Evolutionary conservation across 2,888 invertebrate species (phyloP).

Genomic region (Furcula furcula): DNA sequence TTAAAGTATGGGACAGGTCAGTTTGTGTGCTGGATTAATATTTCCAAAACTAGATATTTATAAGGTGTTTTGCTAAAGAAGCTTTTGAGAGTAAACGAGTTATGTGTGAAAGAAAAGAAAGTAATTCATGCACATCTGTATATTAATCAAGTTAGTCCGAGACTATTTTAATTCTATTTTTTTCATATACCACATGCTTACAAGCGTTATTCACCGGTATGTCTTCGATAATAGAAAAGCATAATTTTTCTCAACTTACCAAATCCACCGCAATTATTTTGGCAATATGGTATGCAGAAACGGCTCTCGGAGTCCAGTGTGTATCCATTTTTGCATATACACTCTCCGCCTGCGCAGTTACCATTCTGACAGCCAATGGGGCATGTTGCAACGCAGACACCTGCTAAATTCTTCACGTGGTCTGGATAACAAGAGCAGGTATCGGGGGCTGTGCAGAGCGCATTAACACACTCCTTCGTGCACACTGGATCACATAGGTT

Average conservation of each 20-base stretch:
- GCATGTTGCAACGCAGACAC: constrained; percentile 84
- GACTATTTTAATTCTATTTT: no score
- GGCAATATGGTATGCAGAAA: constrained; percentile 84
- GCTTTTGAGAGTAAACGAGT: no score
- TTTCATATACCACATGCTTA: no score
- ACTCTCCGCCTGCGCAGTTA: constrained; percentile 82
- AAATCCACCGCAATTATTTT: constrained; percentile 68
- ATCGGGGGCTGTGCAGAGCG: constrained; percentile 83
- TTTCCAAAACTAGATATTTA: no score
- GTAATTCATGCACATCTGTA: no score
- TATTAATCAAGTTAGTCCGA: no score
- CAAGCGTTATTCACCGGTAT: no score
- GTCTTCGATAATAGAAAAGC: no score
- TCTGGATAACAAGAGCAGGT: constrained; percentile 84
- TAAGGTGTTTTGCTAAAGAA: no score
- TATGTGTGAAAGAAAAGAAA: no score
- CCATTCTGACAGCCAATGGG: constrained; percentile 87
- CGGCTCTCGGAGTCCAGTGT: constrained; percentile 78
- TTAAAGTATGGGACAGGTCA: no score
- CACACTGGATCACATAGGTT: constrained; percentile 84
- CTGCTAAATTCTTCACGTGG: constrained; percentile 77
- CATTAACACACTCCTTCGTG: constrained; percentile 82
- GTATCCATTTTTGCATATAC: constrained; percentile 84
- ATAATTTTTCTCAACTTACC: constrained; percentile 62
- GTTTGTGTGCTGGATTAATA: no score